Evolutionary conservation across 1,140 invertebrate genomes (phyloP), one percentile per base, ranked within the genome.

Genomic region (Drosophila punjabiensis): DNA sequence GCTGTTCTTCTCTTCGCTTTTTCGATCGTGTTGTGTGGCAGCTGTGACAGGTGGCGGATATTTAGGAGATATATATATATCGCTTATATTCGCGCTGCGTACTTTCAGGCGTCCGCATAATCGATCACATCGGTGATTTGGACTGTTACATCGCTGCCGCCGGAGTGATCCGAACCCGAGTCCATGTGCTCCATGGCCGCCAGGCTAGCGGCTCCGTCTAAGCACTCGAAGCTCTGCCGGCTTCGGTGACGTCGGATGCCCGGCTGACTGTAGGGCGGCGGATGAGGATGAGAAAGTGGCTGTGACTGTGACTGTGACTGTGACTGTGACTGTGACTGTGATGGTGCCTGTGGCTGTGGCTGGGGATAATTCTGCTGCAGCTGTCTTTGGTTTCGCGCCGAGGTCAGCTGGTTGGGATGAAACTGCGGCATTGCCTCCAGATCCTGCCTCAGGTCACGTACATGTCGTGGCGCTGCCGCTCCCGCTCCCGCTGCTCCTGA

Each of bases 111-210:
- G 73, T 93, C 93, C 32, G 75, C 92, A 81, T 93, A 93, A 56
- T 85, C 71, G 48, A 93, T 93, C 63, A 92, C 76, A 75, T 93
- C 93, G 50, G 91, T 84, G 24, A 93, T 92, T 76, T 92, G 82
- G 58, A 92, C 91, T 61, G 93, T 93, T 74, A 92, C 89, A 82
- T 92, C 79, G 37, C 92, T 93, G 45, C 92, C 92, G 35, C 93
- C 93, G 16, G 93, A 93, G 91, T 93, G 93, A 92, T 93, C 79
- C 16, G 93, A 93, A 0, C 82, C 82, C 2, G 79, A 78, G 63
- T 92, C 91, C 91, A 92, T 89, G 37, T 68, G 86, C 45, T 89
- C 86, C 85, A 89, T 89, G 52, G 86, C 85, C 6, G 86, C 81
- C 70, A 89, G n/a, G 14, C 78, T 89, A 35, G 79, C 86, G 2